Evolutionary conservation across 2,113 vertebrate genomes (phyloP), one percentile per base, ranked within the genome.

Genomic region (Balaeniceps rex): DNA sequence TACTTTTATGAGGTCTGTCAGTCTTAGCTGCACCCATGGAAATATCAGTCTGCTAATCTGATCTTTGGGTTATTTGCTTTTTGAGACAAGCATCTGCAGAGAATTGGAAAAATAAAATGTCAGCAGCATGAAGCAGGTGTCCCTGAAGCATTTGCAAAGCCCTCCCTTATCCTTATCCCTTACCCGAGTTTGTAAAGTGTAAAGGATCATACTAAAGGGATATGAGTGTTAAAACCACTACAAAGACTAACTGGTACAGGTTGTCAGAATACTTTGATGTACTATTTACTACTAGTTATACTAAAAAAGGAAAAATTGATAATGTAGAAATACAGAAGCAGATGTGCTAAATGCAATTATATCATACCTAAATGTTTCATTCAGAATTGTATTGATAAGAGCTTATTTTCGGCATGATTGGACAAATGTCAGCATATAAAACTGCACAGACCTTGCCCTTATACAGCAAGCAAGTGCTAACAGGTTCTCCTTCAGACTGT

Each of bases 21-120:
- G 68, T 83, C 52, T 93, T 78, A 81, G 78, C 80, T 89, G 88
- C 40, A 38, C 79, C 72, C 38, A 4, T 87, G 84, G 80, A 91
- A 85, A 70, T 83, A 71, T 25, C 91, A 81, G 83, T 72, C 77
- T 68, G 74, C 74, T 96, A 76, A 96, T 95, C 88, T 94, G 81
- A 84, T 95, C 75, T 75, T 83, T 57, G 51, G 51, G 44, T 80
- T 92, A n/a, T 95, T 97, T 93, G 60, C 65, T 71, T 95, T 85
- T 49, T 70, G 38, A 85, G 76, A 47, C 17, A 10, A 96, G 65
- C 83, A 76, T 93, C 79, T 93, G 83, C 69, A 93, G 74, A 75
- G 91, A 68, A 5, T 19, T 88, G 82, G 79, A 84, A 54, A 76
- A 83, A 60, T 25, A 19, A 64, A 86, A 90, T 61, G 79, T 31